Conservation (phyloP, 2,888 invertebrate species). For the Sarcophaga caerulescens region DNA sequence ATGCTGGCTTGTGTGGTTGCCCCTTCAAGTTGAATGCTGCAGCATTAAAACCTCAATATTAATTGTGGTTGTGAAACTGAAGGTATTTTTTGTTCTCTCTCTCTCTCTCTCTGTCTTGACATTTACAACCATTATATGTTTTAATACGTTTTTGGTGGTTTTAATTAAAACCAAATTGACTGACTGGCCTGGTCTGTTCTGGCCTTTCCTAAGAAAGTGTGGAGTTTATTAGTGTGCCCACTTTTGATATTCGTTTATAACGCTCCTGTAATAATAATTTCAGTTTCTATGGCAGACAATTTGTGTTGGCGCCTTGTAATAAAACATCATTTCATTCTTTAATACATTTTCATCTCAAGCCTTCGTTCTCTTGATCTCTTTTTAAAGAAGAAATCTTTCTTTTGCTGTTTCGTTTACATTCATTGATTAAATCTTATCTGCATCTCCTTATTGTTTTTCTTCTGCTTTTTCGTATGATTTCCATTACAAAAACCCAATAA, state of each 20-base stretch:
- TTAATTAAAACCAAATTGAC: slow-evolving; percentile 27
- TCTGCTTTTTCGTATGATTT: background rate
- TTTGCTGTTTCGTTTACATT: too few species aligned
- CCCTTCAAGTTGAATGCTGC: too few species aligned
- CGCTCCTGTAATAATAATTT: slow-evolving; percentile 16
- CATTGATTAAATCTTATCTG: background rate
- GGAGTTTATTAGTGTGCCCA: slow-evolving; percentile 44
- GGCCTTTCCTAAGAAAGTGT: slow-evolving; percentile 35
- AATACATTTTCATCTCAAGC: slow-evolving; percentile 3
- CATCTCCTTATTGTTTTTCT: background rate
- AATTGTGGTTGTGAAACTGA: too few species aligned
- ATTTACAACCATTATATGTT: slow-evolving; percentile 58
- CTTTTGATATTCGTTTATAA: slow-evolving; percentile 25
- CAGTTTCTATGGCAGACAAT: slow-evolving; percentile 33
- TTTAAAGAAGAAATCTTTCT: too few species aligned
- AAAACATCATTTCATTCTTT: background rate
- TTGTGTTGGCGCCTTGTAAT: slow-evolving; percentile 52
- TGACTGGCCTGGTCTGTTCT: slow-evolving; percentile 2
- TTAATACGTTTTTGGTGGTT: slow-evolving; percentile 18
- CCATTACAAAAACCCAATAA: background rate
- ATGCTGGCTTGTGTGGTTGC: slow-evolving; percentile 58
- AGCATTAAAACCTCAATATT: too few species aligned
- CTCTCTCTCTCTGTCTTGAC: slow-evolving; percentile 37
- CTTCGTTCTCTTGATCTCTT: background rate
- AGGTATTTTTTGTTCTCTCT: too few species aligned